These are phyloP conservation scores for Lethocerus indicus DNA, from an alignment of 1,140 invertebrate species.

Conservation along the genomic window DNA sequence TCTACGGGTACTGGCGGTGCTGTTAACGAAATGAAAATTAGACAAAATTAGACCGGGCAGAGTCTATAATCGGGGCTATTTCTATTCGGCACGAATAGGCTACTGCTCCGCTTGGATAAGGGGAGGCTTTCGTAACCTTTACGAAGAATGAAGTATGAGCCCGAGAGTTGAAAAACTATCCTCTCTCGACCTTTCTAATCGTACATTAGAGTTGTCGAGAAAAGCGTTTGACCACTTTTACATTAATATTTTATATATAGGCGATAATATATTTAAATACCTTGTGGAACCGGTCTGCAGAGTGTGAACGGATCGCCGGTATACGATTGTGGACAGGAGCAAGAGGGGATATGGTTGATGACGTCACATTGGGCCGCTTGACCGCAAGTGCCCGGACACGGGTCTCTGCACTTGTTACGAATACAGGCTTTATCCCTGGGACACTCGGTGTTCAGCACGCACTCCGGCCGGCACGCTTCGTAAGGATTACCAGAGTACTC, in stretches of 20 bases:
- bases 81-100: too few species aligned
- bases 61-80: too few species aligned
- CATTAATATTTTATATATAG: background rate
- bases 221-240: too few species aligned
- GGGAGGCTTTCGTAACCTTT: too few species aligned
- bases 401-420: constrained; percentile 50
- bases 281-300: constrained; percentile 28
- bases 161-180: too few species aligned
- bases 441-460: constrained; percentile 47
- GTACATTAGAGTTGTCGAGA: too few species aligned
- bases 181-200: too few species aligned
- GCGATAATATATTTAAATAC: too few species aligned
- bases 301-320: constrained; percentile 48
- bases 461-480: constrained; percentile 50
- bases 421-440: constrained; percentile 42
- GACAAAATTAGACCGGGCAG: too few species aligned
- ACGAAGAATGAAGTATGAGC: too few species aligned
- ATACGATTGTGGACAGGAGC: constrained; percentile 43
- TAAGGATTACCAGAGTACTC: constrained; percentile 50
- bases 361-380: constrained; percentile 48
- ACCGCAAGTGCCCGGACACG: constrained; percentile 56
- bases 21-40: too few species aligned
- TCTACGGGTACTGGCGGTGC: constrained; percentile 25
- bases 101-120: too few species aligned
- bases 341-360: constrained; percentile 50